Evolutionary conservation across 2,113 vertebrate species (phyloP), one percentile per base, ranked within the genome.

Genomic region (Hippopotamus amphibius): DNA sequence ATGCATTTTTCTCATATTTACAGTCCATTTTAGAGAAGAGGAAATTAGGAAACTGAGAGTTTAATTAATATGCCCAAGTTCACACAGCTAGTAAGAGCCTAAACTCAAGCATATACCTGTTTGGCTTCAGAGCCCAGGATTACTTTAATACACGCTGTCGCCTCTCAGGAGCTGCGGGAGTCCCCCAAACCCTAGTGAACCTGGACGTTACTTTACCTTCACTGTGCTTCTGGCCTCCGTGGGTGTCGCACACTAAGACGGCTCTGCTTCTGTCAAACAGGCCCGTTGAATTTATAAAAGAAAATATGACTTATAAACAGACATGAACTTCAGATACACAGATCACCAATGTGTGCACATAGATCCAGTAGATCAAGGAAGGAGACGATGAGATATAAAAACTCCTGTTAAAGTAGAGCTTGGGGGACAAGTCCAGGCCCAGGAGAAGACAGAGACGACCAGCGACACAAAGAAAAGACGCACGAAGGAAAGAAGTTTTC

Each of bases 21-120:
- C n/a, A 66, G 84, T 81, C 68, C 41, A 9, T 80, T 95, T 93
- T 71, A 97, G 83, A 96, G 53, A 90, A 89, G 80, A 92, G 43
- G 82, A 95, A 91, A 87, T 46, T 83, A 63, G 85, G 84, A 57
- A 89, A 89, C 43, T 71, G 92, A 93, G 53, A 85, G 26, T 92
- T 74, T 33, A 88, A 55, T 92, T 85, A 72, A 59, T 37, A 50
- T 4, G n/a, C n/a, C 53, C 28, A 43, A 88, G 46, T 10, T 80
- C 48, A 74, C 68, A 87, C 19, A 96, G 71, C 81, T 94, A 85
- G 61, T 55, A 94, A 95, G n/a, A 84, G 37, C 50, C 50, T 81
- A 59, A 77, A 57, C 43, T 77, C 76, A 61, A 41, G 46, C 21
- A 12, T 1, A 0, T 41, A 14, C 53, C 46, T 68, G 19, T 77